Evolutionary conservation across 2,888 invertebrate species (phyloP).

Genomic region (Sycophila texana): DNA sequence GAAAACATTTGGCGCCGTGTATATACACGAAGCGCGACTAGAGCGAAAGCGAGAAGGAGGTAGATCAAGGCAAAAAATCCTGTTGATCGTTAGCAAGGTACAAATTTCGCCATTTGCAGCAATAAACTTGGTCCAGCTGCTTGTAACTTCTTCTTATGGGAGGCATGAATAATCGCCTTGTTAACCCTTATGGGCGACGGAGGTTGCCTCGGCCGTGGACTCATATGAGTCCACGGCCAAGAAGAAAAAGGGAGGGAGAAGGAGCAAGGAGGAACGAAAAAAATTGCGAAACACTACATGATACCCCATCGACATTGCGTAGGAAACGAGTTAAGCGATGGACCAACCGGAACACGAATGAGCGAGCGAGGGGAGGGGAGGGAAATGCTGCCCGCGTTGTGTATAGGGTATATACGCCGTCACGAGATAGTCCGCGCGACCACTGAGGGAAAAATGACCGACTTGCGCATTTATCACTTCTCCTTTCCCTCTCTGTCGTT

Average conservation of each 20-base stretch:
- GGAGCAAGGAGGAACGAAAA: conserved; percentile 44
- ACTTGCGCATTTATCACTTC: conserved; percentile 41
- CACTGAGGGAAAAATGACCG: conserved; percentile 40
- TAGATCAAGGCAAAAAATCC: conserved; percentile 60
- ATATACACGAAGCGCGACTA: neutral
- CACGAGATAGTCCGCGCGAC: conserved; percentile 27
- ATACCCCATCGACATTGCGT: conserved; percentile 69
- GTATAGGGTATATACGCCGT: neutral
- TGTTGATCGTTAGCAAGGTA: conserved; percentile 74
- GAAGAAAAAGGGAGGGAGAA: conserved; percentile 54
- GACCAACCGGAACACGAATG: conserved; percentile 27
- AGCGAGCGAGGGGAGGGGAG: conserved; percentile 43
- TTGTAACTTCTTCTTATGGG: conserved; percentile 75
- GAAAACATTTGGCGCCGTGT: conserved; percentile 33
- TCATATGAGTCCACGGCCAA: conserved; percentile 47
- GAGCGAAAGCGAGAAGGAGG: conserved; percentile 5
- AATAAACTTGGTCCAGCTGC: conserved; percentile 73
- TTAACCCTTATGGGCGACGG: conserved; percentile 74
- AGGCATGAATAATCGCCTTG: conserved; percentile 75
- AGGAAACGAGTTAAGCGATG: conserved; percentile 60
- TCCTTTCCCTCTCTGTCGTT: conserved; percentile 32
- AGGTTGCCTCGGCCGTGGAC: conserved; percentile 59
- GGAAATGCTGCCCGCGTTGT: neutral
- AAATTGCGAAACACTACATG: conserved; percentile 67
- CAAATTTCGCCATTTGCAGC: conserved; percentile 75